phyloP scores from a whole-genome alignment of 2,113 vertebrate species.

The Chlorodrepanis virens region DNA sequence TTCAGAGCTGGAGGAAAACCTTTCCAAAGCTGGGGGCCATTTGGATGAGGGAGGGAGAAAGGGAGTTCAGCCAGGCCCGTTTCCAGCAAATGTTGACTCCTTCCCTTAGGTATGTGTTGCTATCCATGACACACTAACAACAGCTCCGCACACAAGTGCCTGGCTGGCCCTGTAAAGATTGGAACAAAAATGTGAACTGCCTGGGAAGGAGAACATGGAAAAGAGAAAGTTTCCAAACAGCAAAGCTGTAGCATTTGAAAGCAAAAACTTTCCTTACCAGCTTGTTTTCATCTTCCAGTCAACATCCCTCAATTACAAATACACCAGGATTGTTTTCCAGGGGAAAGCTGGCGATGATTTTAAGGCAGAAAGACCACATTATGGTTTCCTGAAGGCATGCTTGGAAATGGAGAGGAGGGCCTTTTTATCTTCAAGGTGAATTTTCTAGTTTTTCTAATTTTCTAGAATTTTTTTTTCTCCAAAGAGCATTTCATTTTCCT shows the following conservation, averaged over 20 bases:
- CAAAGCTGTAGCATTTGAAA: not conserved
- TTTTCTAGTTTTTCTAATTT: not conserved
- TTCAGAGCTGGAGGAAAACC: slow-evolving; percentile 54
- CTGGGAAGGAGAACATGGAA: not conserved
- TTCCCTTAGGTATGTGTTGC: slow-evolving; percentile 58
- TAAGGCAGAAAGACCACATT: not conserved
- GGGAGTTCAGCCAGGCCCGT: slow-evolving; percentile 3
- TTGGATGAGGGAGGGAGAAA: slow-evolving; percentile 27
- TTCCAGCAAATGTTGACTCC: slow-evolving; percentile 56
- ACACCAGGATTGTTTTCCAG: not conserved
- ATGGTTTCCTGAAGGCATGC: not conserved
- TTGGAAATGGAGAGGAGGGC: not conserved
- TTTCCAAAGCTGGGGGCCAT: slow-evolving; percentile 55
- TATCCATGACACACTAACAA: slow-evolving; percentile 50
- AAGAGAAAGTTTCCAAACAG: slow-evolving; percentile 16
- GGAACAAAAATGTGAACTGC: slow-evolving; percentile 29
- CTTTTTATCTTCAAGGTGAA: not conserved
- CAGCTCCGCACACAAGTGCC: not conserved
- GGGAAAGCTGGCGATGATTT: not conserved
- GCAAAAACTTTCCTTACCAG: not conserved
- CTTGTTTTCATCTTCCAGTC: not conserved
- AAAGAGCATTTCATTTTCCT: not conserved
- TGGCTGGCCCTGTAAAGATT: not conserved
- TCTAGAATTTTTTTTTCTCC: not conserved
- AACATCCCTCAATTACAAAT: not conserved